Evolutionary conservation across 2,797 vertebrate genomes (phyloP).

Genomic region (Diceros bicornis): DNA sequence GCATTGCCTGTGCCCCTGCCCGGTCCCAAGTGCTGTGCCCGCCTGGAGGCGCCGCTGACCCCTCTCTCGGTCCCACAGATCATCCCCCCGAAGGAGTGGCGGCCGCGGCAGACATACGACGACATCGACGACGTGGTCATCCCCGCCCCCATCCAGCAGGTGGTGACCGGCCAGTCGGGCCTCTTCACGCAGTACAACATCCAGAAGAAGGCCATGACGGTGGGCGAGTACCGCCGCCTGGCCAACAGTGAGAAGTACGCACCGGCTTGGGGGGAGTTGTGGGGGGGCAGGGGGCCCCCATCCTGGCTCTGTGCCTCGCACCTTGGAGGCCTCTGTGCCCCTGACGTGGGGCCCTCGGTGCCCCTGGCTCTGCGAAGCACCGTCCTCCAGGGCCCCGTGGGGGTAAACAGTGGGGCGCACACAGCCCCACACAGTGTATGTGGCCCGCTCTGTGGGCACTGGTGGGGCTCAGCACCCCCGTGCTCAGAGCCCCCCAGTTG

Average conservation of each 20-base stretch:
- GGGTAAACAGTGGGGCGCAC: neutral
- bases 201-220: slow-evolving; percentile 93
- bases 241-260: slow-evolving; percentile 92
- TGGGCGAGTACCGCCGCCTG: slow-evolving; percentile 91
- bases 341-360: neutral
- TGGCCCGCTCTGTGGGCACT: neutral
- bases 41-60: neutral
- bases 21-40: neutral
- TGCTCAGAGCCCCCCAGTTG: neutral
- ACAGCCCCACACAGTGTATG: too few relatives aligned
- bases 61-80: slow-evolving; percentile 83
- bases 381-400: neutral
- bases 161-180: slow-evolving; percentile 92
- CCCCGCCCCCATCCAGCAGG: slow-evolving; percentile 92
- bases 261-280: too few relatives aligned
- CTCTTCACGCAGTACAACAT: slow-evolving; percentile 93
- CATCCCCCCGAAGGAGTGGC: slow-evolving; percentile 93
- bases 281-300: too few relatives aligned
- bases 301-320: neutral
- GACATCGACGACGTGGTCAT: slow-evolving; percentile 92
- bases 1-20: neutral
- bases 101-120: slow-evolving; percentile 89
- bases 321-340: neutral
- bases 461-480: neutral
- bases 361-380: neutral